Percentiles rank a stretch among this genome's conserved stretches.
Conservation (phyloP, 2,888 invertebrate genomes). For the Lissocephala sabroskyi region DNA sequence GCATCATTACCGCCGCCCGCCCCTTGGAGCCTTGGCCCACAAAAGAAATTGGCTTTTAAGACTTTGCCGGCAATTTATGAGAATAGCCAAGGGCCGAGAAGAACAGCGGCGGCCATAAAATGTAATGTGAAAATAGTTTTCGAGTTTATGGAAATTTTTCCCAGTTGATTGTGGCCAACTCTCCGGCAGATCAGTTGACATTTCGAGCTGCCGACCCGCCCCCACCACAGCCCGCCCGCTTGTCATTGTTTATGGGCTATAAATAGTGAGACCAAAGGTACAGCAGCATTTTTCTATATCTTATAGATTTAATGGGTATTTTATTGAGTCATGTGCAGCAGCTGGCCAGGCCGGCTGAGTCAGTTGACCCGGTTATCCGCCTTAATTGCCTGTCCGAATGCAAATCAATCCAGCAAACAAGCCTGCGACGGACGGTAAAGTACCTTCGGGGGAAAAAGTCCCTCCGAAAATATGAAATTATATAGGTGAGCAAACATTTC, state of each 20-base stretch:
- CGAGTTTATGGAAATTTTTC: slow-evolving; percentile 10
- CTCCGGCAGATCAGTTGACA: background rate
- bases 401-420: background rate
- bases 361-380: background rate
- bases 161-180: slow-evolving; percentile 2
- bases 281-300: background rate
- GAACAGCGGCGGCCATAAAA: slow-evolving; percentile 15
- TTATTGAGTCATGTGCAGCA: slow-evolving; percentile 46
- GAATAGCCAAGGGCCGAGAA: background rate
- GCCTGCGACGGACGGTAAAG: slow-evolving; percentile 35
- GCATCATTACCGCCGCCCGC: slow-evolving; percentile 13
- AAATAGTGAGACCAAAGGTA: slow-evolving; percentile 23
- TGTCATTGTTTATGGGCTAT: slow-evolving; percentile 30
- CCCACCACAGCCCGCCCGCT: background rate
- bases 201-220: background rate
- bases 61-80: slow-evolving; percentile 23
- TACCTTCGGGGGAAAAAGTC: slow-evolving; percentile 22
- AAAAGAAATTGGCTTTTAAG: slow-evolving; percentile 1
- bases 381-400: no score
- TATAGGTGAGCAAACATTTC: slow-evolving; percentile 18
- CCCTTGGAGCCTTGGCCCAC: background rate
- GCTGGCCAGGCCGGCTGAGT: slow-evolving; percentile 37
- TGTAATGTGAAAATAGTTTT: slow-evolving; percentile 12
- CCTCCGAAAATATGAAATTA: background rate
- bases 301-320: slow-evolving; percentile 25